Conservation (phyloP, 2,113 vertebrate genomes). For the Pontoporia blainvillei region DNA sequence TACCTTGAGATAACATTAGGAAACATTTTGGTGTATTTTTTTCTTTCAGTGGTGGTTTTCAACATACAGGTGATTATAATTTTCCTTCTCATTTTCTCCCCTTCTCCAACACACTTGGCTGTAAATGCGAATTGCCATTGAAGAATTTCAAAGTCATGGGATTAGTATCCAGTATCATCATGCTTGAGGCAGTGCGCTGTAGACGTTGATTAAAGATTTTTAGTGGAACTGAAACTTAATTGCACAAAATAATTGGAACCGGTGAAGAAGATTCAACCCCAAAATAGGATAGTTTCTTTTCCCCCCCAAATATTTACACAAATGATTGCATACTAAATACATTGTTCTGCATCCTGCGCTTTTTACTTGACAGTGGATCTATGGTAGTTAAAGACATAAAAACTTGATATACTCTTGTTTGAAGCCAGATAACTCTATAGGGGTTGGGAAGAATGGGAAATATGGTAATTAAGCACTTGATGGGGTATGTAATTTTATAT, state of each 20-base stretch:
- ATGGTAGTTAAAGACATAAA: background rate
- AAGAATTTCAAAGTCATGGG: background rate
- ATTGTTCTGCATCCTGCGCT: background rate
- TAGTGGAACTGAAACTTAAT: background rate
- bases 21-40: conserved; percentile 4
- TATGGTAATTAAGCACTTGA: background rate
- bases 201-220: background rate
- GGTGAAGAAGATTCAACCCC: background rate
- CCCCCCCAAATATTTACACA: background rate
- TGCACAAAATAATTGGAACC: conserved; percentile 24
- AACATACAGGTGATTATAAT: background rate
- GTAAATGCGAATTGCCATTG: background rate
- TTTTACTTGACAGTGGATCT: background rate
- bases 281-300: background rate
- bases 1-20: background rate
- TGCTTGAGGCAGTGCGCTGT: background rate
- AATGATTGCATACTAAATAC: background rate
- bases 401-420: background rate
- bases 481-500: background rate
- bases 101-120: background rate
- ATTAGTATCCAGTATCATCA: background rate
- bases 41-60: background rate
- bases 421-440: background rate
- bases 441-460: background rate
- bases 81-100: background rate